A percentile compares a stretch with the other conserved stretches of the same genome.
Evolutionary conservation across 2,888 invertebrate genomes (phyloP).

Genomic region (Zygaena filipendulae): DNA sequence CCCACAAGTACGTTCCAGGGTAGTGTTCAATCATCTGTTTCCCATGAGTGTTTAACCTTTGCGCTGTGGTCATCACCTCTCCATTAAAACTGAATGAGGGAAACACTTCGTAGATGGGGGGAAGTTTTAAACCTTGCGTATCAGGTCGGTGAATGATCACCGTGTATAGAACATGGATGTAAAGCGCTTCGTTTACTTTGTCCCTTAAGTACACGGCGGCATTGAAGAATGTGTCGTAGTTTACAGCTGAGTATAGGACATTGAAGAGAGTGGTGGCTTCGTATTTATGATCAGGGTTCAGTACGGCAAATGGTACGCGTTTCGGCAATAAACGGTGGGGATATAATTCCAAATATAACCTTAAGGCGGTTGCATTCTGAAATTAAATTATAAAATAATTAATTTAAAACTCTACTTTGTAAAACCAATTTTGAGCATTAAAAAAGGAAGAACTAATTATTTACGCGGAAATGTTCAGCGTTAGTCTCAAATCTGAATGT

Average conservation of each 20-base stretch:
- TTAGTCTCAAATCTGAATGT: slow-evolving; percentile 63
- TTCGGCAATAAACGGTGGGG: slow-evolving; percentile 61
- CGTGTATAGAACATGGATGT: slow-evolving; percentile 71
- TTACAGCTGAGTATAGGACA: slow-evolving; percentile 75
- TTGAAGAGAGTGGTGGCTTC: slow-evolving; percentile 74
- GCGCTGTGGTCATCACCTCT: slow-evolving; percentile 74
- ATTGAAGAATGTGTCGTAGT: slow-evolving; percentile 75
- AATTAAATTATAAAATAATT: slow-evolving; percentile 13
- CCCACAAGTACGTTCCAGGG: slow-evolving; percentile 38
- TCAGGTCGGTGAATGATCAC: slow-evolving; percentile 73
- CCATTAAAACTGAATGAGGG: slow-evolving; percentile 78
- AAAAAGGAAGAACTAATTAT: too few species aligned
- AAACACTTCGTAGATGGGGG: slow-evolving; percentile 78
- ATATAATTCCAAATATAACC: slow-evolving; percentile 62
- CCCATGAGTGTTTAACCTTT: slow-evolving; percentile 64
- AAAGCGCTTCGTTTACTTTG: slow-evolving; percentile 76
- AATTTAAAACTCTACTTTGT: neutral
- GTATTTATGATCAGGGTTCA: slow-evolving; percentile 65
- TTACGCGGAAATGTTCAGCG: slow-evolving; percentile 55
- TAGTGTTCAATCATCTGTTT: slow-evolving; percentile 31
- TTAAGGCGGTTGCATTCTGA: slow-evolving; percentile 64
- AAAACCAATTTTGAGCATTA: neutral
- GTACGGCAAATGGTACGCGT: slow-evolving; percentile 68
- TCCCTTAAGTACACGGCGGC: slow-evolving; percentile 76
- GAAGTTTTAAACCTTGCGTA: slow-evolving; percentile 72